Evolutionary conservation across 2,888 invertebrate genomes (phyloP), one percentile per base, ranked within the genome.

Genomic region (Phortica magna): DNA sequence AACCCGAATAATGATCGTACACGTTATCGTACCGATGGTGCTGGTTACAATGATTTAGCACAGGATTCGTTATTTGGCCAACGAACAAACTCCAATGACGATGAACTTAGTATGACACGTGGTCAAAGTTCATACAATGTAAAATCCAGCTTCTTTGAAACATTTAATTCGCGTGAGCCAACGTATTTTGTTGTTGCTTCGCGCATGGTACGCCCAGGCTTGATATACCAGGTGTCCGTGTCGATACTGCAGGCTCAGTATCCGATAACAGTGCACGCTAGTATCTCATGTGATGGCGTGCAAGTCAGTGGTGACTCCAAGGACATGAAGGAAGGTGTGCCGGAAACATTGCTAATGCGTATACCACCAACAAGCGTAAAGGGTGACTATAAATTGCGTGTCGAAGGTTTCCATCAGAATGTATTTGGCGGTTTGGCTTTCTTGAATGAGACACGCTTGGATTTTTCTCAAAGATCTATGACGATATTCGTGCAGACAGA

Each of bases 401-500:
- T 97, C 0, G 97, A 97, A 90, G 98, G 97, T 0, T 93, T 95
- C 55, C 95, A 95, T 90, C 89, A 91, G 79, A 93, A 93, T 76
- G 89, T 93, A 6, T 94, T 96, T 82, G 97, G 97, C 7, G 98
- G 98, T 0, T 95, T 96, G 74, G 96, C 98, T 0, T 99, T 99
- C 91, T 92, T 95, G 65, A 98, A 99, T 89, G 98, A 98, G 90
- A 97, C 98, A 0, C 93, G 94, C 77, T 93, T 99, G 14, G 93
- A 94, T 1, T 99, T 98, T 92, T 97, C 97, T 0, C 95, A 96
- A 84, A 94, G 98, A 57, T 97, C 98, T 71, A 97, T 98, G 95
- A 98, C 98, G 0, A 97, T 98, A 80, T 98, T 98, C 90, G 96
- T 99, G 82, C 98, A 98, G 92, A 95, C 97, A 86, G 98, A 98